phyloP scores from a whole-genome alignment of 2,113 vertebrate genomes.

The Gymnogyps californianus region DNA sequence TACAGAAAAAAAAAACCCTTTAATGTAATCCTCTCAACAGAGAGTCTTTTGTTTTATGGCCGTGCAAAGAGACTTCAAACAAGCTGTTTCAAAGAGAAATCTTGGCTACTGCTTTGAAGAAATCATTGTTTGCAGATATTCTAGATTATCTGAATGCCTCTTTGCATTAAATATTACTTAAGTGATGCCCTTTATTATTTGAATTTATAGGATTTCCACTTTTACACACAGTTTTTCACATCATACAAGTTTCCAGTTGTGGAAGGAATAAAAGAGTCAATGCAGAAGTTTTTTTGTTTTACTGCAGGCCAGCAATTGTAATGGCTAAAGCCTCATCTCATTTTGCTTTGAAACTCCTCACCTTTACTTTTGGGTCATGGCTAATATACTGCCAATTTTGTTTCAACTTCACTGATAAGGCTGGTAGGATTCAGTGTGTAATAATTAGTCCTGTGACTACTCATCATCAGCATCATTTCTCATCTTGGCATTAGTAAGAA shows the following conservation, averaged over 20 bases:
- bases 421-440: background rate
- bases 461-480: background rate
- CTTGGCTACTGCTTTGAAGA: slow-evolving; percentile 38
- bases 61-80: slow-evolving; percentile 18
- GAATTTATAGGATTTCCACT: background rate
- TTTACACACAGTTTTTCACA: background rate
- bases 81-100: slow-evolving; percentile 1
- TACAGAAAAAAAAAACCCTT: background rate
- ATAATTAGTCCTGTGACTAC: background rate
- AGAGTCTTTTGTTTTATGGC: slow-evolving; percentile 42
- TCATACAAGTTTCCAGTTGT: background rate
- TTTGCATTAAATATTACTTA: slow-evolving; percentile 19
- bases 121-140: slow-evolving; percentile 9
- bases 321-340: background rate
- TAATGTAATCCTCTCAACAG: slow-evolving; percentile 53
- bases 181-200: background rate
- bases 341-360: background rate
- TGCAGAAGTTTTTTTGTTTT: background rate
- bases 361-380: background rate
- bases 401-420: slow-evolving; percentile 9
- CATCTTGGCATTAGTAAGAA: background rate
- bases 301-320: background rate
- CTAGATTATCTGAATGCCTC: background rate
- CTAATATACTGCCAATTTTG: background rate
- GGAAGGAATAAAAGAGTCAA: background rate